phyloP scores from a whole-genome alignment of 1,140 invertebrate species.

The Trialeurodes vaporariorum region DNA sequence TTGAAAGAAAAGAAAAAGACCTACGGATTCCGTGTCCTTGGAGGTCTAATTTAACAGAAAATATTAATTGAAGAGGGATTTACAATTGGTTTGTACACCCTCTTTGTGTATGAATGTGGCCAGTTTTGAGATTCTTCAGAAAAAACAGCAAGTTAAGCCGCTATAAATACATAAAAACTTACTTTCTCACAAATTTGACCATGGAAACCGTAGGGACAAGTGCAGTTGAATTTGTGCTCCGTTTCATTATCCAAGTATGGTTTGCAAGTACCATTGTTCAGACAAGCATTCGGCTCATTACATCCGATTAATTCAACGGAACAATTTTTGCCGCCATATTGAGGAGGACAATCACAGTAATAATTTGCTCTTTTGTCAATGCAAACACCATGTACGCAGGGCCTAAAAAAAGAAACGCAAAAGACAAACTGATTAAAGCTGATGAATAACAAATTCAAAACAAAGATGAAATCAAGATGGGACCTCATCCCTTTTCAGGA shows the following conservation, averaged over 20 bases:
- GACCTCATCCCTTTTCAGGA: not conserved
- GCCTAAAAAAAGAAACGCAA: conserved; percentile 33
- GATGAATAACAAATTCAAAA: not conserved
- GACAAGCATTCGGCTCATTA: conserved; percentile 48
- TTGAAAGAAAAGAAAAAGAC: too few species aligned
- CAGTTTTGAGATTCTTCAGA: too few species aligned
- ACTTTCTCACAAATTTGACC: conserved; percentile 63
- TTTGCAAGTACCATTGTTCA: conserved; percentile 70
- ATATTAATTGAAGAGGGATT: too few species aligned
- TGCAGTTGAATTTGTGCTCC: conserved; percentile 72
- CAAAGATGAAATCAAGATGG: too few species aligned
- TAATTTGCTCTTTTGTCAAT: conserved; percentile 64
- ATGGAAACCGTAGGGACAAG: conserved; percentile 66
- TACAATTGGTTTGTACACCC: too few species aligned
- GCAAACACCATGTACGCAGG: conserved; percentile 70
- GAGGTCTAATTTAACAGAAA: too few species aligned
- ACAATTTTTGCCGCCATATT: conserved; percentile 87
- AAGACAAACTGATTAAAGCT: too few species aligned
- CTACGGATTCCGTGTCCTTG: too few species aligned
- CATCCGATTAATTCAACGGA: conserved; percentile 69
- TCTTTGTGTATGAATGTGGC: too few species aligned
- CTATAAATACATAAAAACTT: too few species aligned
- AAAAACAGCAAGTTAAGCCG: too few species aligned
- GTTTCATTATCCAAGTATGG: conserved; percentile 66
- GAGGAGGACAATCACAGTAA: conserved; percentile 60